Evolutionary conservation across 1,140 invertebrate genomes (phyloP).

Genomic region (Pseudomyrmex cubaensis): DNA sequence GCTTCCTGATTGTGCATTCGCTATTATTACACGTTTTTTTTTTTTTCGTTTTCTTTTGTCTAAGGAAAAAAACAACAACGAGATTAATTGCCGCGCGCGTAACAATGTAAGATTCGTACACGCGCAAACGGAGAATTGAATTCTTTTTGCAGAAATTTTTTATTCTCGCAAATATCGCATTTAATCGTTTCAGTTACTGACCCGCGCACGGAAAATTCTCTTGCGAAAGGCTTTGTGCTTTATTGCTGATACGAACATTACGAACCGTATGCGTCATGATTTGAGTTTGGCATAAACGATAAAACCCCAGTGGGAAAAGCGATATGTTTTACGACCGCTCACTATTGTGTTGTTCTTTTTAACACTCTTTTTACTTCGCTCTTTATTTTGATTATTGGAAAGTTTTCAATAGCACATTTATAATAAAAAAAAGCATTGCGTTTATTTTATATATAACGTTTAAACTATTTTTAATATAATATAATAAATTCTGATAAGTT

Average conservation of each 20-base stretch:
- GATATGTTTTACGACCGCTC: slow-evolving; percentile 8
- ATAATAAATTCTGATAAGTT: too few relatives aligned
- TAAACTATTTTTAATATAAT: too few relatives aligned
- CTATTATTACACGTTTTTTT: slow-evolving; percentile 23
- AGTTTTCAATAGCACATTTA: background rate
- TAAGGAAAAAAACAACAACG: background rate
- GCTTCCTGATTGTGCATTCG: slow-evolving; percentile 32
- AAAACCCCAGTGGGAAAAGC: background rate
- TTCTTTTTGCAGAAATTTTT: background rate
- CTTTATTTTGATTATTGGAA: background rate
- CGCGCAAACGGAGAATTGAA: too few relatives aligned
- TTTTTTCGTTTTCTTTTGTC: background rate
- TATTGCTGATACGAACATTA: background rate
- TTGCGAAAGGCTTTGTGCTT: background rate
- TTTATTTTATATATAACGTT: too few relatives aligned
- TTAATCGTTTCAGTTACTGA: slow-evolving; percentile 4
- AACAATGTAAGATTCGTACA: too few relatives aligned
- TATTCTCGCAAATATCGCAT: background rate
- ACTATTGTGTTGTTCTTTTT: too few relatives aligned
- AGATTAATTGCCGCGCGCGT: too few relatives aligned
- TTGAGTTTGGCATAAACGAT: background rate
- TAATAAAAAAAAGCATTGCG: too few relatives aligned
- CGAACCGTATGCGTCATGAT: background rate
- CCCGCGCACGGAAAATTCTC: background rate
- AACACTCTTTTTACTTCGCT: background rate